Evolutionary conservation across 2,113 vertebrate species (phyloP).

Genomic region (Menura novaehollandiae): DNA sequence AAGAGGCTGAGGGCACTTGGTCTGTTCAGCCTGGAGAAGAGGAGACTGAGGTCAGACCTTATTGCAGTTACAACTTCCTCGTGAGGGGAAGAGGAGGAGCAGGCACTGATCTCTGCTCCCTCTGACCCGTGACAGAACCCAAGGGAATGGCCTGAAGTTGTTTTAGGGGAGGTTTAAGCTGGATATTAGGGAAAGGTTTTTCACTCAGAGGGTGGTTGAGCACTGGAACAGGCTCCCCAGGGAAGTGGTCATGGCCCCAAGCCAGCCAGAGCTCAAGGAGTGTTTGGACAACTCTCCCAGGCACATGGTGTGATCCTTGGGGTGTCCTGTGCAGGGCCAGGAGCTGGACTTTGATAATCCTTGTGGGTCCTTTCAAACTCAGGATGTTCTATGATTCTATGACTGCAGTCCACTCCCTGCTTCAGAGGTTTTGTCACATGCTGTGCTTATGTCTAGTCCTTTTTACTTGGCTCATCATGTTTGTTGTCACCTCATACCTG

Average conservation of each 20-base stretch:
- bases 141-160: not conserved
- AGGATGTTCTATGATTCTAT: not conserved
- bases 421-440: not conserved
- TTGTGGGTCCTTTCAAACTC: not conserved
- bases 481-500: not conserved
- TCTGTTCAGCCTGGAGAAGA: not conserved
- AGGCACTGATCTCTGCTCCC: not conserved
- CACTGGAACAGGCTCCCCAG: not conserved
- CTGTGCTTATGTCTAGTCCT: not conserved
- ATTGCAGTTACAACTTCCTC: not conserved
- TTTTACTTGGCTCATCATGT: not conserved
- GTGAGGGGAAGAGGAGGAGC: not conserved
- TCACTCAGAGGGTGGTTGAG: not conserved
- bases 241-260: not conserved
- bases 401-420: not conserved
- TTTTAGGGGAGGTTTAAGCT: not conserved
- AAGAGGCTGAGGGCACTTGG: not conserved
- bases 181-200: not conserved
- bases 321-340: not conserved
- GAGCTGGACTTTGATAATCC: not conserved
- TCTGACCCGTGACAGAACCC: not conserved
- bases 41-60: not conserved
- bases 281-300: not conserved
- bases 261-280: not conserved
- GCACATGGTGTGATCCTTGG: not conserved